These are phyloP conservation scores for Orthonyx spaldingii DNA, from an alignment of 2,113 vertebrate species.

Conservation along the genomic window DNA sequence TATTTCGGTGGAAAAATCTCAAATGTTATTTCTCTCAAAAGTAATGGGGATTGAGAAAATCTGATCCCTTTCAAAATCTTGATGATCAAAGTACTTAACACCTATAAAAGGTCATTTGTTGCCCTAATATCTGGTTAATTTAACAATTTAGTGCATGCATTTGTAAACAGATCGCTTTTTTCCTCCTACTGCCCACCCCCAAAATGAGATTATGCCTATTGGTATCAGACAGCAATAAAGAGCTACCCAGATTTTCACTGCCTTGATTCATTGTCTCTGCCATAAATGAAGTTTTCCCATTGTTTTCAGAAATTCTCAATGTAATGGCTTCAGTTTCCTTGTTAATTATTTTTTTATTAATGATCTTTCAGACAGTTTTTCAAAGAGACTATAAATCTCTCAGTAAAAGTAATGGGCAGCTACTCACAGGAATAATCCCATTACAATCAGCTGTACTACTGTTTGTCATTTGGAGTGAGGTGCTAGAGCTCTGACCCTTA, in stretches of 20 bases:
- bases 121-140: not conserved
- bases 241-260: not conserved
- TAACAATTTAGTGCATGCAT: not conserved
- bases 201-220: not conserved
- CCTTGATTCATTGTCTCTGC: not conserved
- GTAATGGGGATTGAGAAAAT: not conserved
- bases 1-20: not conserved
- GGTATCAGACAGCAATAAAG: not conserved
- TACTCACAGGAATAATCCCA: slow-evolving; percentile 32
- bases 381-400: slow-evolving; percentile 34
- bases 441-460: slow-evolving; percentile 24
- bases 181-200: not conserved
- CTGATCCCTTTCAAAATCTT: not conserved
- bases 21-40: not conserved
- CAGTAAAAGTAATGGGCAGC: slow-evolving; percentile 30
- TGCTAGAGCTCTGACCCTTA: slow-evolving; percentile 32
- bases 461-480: slow-evolving; percentile 22
- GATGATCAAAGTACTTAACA: not conserved
- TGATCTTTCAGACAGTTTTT: slow-evolving; percentile 27
- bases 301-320: slow-evolving; percentile 33
- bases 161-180: not conserved
- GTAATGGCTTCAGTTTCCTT: not conserved
- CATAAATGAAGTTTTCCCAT: not conserved
- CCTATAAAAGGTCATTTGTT: not conserved
- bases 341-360: slow-evolving; percentile 54